Evolutionary conservation across 2,797 vertebrate genomes (phyloP).

Genomic region (Ptychadena robeensis): DNA sequence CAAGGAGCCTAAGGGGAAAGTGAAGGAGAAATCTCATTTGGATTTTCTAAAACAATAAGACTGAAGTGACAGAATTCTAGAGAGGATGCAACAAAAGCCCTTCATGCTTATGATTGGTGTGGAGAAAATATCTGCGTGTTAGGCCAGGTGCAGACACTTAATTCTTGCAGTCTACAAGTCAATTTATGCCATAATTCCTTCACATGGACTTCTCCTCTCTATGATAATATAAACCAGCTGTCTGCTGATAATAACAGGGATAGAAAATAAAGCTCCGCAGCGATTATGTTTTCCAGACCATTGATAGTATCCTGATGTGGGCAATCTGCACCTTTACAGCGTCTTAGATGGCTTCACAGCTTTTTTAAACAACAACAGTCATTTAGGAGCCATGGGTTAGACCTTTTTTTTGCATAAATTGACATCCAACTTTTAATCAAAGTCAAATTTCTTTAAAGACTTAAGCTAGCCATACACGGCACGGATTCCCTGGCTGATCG

Average conservation of each 20-base stretch:
- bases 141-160: conserved; percentile 81
- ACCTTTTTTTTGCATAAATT: not conserved
- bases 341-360: conserved; percentile 30
- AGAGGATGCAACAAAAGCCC: conserved; percentile 66
- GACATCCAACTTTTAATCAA: not conserved
- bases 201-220: conserved; percentile 74
- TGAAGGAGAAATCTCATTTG: conserved; percentile 21
- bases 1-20: conserved; percentile 14
- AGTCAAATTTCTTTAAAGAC: no score
- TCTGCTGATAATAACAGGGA: conserved; percentile 79
- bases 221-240: conserved; percentile 84
- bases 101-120: conserved; percentile 70
- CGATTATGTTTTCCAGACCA: conserved; percentile 68
- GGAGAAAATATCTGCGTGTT: conserved; percentile 79
- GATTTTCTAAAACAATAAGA: conserved; percentile 19
- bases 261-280: conserved; percentile 58
- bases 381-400: conserved; percentile 5
- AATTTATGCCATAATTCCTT: conserved; percentile 85
- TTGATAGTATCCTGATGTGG: conserved; percentile 64
- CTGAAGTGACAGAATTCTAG: conserved; percentile 42
- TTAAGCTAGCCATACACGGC: no score
- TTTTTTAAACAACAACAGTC: not conserved
- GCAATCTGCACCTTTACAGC: conserved; percentile 41
- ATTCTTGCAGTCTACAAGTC: conserved; percentile 78
- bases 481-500: no score